Percentiles rank a stretch among this genome's conserved stretches.
Evolutionary conservation across 2,113 vertebrate genomes (phyloP).

Genomic region (Telmatochromis sp.): DNA sequence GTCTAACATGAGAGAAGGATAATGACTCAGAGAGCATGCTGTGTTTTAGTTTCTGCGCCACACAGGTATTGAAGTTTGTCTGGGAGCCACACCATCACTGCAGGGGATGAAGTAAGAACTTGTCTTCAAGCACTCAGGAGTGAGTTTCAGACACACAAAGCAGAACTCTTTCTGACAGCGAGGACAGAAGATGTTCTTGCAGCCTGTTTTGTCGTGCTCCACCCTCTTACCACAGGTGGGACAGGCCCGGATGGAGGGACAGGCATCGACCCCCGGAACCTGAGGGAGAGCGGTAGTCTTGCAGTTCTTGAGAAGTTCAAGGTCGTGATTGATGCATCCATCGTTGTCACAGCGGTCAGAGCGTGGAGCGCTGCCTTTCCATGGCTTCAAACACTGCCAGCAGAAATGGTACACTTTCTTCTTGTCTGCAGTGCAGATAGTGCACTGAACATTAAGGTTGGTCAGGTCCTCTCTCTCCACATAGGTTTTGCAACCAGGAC

Average conservation of each 20-base stretch:
- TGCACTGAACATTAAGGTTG: conserved; percentile 59
- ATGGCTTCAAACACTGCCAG: conserved; percentile 67
- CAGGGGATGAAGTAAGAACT: conserved; percentile 56
- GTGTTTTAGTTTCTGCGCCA: conserved; percentile 42
- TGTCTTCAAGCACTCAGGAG: conserved; percentile 22
- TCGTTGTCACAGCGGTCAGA: fast-evolving
- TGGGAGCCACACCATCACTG: conserved; percentile 50
- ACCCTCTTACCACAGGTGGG: no score
- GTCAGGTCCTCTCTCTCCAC: conserved; percentile 52
- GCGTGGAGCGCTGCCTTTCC: conserved; percentile 37
- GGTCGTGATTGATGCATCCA: fast-evolving
- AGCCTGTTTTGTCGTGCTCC: conserved; percentile 64
- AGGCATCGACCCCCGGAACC: fast-evolving
- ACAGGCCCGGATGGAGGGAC: no score
- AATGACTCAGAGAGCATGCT: neutral
- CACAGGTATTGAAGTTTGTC: conserved; percentile 61
- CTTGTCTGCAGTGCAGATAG: conserved; percentile 29
- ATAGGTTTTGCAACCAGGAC: conserved; percentile 57
- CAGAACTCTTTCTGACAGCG: conserved; percentile 71
- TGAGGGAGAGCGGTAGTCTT: fast-evolving
- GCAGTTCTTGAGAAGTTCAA: fast-evolving
- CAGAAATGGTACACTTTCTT: conserved; percentile 32
- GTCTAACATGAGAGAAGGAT: neutral
- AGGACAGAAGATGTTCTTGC: conserved; percentile 68
- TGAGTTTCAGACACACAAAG: conserved; percentile 70